Evolutionary conservation across 2,888 invertebrate genomes (phyloP), one percentile per base, ranked within the genome.

Genomic region (Tenthredo scrophulariae): DNA sequence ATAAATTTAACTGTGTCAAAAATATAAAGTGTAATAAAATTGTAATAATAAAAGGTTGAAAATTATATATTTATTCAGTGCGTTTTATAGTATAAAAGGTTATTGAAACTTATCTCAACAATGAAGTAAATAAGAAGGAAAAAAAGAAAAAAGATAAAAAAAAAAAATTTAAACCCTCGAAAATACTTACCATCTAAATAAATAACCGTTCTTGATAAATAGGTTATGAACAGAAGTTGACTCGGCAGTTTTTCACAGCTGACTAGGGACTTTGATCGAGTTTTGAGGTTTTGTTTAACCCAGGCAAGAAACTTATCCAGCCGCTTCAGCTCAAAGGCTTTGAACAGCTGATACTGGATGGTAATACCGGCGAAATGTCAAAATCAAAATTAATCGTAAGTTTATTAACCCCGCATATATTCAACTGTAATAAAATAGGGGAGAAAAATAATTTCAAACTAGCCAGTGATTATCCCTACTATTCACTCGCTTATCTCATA

Each of bases 351-450:
- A 93, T 92, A 91, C 90, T 90, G 85, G 26, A n/a, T 74, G 88
- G 87, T 89, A 89, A 91, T 90, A 92, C 91, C 92, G 92, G 92
- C 91, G 91, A 93, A 91, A 93, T 93, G 93, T 93, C 93, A 93
- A 93, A 93, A 90, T 90, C 91, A 87, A 91, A 90, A 89, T 91
- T 91, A 92, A 92, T 93, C 88, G 93, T 93, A 92, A 93, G 93
- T 92, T 88, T 33, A 70, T 67, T 15, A 43, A 74, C 0, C 40
- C 26, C 18, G 9, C 0, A 10, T 22, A 74, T 26, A 74, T 43
- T 74, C 43, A 74, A 26, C 5, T 74, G 7, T n/a, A 0, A 9
- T 5, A 22, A 74, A 74, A 22, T 74, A 72, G 2, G 2, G 1
- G 26, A 46, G 15, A 15, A 26, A 54, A 29, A 54, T 50, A 26